A percentile compares a stretch with the other conserved stretches of the same genome.
Evolutionary conservation across 2,888 invertebrate species (phyloP).

Genomic region (Clusia tigrina): DNA sequence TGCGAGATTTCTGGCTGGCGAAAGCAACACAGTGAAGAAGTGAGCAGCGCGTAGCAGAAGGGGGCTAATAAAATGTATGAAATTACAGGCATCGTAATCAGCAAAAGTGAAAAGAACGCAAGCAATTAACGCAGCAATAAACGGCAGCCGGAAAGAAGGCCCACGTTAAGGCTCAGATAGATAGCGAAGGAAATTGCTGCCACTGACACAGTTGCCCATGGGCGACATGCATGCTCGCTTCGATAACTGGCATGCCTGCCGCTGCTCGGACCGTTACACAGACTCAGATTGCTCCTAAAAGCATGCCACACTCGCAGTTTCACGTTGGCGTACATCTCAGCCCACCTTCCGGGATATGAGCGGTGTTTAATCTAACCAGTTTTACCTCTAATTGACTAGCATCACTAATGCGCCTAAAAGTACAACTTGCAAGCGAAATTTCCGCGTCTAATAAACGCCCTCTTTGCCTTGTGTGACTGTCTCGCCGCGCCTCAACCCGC

Average conservation of each 20-base stretch:
- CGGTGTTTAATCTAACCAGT: background rate
- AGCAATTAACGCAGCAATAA: background rate
- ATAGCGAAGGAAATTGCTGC: too few species aligned
- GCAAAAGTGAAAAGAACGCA: background rate
- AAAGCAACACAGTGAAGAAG: background rate
- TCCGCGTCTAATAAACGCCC: background rate
- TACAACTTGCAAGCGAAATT: background rate
- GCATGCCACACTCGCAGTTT: background rate
- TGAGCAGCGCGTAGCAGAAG: background rate
- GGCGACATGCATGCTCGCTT: too few species aligned
- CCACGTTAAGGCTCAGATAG: background rate
- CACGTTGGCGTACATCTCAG: background rate
- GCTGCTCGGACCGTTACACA: too few species aligned
- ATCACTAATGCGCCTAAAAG: background rate
- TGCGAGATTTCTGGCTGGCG: background rate
- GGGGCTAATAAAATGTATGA: conserved; percentile 1
- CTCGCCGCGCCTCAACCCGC: too few species aligned
- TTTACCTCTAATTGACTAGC: background rate
- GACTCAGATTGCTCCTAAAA: too few species aligned
- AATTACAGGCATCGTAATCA: background rate
- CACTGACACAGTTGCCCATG: too few species aligned
- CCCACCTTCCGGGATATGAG: background rate
- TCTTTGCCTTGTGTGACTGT: background rate
- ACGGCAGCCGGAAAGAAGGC: background rate
- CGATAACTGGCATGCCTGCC: too few species aligned